Evolutionary conservation across 2,888 invertebrate species (phyloP).

Genomic region (Drosophila rubida): DNA sequence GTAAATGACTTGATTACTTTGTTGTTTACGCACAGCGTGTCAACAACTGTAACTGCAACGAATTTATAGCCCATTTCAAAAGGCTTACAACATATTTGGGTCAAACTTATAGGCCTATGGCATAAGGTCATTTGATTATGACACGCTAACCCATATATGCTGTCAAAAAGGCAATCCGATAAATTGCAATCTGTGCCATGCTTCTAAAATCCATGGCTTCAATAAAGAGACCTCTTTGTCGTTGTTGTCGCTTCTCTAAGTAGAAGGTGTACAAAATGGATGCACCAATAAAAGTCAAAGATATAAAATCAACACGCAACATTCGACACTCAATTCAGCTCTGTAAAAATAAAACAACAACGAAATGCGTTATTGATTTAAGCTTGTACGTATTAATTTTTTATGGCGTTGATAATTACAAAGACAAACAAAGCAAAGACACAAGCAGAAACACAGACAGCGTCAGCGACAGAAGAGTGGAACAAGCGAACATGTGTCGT

Average conservation of each 20-base stretch:
- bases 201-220: slow-evolving; percentile 24
- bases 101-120: slow-evolving; percentile 27
- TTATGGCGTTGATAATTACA: slow-evolving; percentile 66
- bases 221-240: slow-evolving; percentile 45
- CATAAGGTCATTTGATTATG: slow-evolving; percentile 43
- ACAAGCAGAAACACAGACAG: slow-evolving; percentile 20
- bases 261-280: slow-evolving; percentile 42
- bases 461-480: neutral
- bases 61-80: slow-evolving; percentile 25
- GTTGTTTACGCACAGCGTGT: slow-evolving; percentile 4
- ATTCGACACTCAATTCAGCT: neutral
- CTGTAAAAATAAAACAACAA: slow-evolving; percentile 22
- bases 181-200: slow-evolving; percentile 51
- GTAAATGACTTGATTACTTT: neutral
- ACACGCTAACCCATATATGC: slow-evolving; percentile 20
- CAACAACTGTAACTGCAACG: slow-evolving; percentile 9
- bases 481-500: slow-evolving; percentile 26
- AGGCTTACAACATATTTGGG: slow-evolving; percentile 41
- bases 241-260: slow-evolving; percentile 7
- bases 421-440: slow-evolving; percentile 37
- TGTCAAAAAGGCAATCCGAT: slow-evolving; percentile 24
- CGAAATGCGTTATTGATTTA: slow-evolving; percentile 57
- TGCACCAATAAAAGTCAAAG: slow-evolving; percentile 63
- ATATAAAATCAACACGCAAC: slow-evolving; percentile 45
- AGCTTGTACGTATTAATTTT: slow-evolving; percentile 49